Evolutionary conservation across 2,888 invertebrate species (phyloP).

Genomic region (Coelopa pilipes): DNA sequence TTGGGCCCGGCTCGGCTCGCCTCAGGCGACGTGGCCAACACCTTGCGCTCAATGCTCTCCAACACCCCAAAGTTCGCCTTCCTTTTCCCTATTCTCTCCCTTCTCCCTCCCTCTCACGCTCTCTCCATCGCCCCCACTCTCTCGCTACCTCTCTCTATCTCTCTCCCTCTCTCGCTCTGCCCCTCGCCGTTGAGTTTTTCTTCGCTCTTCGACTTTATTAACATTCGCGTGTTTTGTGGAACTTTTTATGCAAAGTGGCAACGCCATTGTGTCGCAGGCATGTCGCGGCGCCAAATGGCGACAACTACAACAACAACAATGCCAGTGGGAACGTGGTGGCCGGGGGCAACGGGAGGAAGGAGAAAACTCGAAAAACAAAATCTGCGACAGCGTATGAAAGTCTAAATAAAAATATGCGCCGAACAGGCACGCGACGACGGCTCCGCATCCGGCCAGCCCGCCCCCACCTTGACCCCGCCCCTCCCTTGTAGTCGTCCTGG

Average conservation of each 20-base stretch:
- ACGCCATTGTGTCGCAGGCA: background rate
- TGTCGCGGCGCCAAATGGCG: no score
- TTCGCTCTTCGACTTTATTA: background rate
- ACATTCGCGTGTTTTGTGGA: background rate
- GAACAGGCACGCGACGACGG: no score
- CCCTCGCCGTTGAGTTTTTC: background rate
- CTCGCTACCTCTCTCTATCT: background rate
- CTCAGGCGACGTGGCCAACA: no score
- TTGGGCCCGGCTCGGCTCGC: no score
- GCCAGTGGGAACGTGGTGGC: no score
- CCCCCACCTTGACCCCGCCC: no score
- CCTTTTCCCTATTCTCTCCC: background rate
- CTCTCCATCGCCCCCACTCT: background rate
- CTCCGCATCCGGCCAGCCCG: no score
- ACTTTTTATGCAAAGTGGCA: conserved; percentile 1
- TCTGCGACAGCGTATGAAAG: background rate
- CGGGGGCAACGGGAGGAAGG: background rate
- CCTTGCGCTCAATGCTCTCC: no score
- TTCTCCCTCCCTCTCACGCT: background rate
- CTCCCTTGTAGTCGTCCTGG: no score
- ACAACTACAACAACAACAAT: no score
- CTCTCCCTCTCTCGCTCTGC: background rate
- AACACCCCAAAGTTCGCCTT: no score
- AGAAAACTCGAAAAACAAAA: background rate
- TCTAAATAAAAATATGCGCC: background rate